Conservation (phyloP, 2,797 vertebrate genomes). For the Sebastes nivosus region DNA sequence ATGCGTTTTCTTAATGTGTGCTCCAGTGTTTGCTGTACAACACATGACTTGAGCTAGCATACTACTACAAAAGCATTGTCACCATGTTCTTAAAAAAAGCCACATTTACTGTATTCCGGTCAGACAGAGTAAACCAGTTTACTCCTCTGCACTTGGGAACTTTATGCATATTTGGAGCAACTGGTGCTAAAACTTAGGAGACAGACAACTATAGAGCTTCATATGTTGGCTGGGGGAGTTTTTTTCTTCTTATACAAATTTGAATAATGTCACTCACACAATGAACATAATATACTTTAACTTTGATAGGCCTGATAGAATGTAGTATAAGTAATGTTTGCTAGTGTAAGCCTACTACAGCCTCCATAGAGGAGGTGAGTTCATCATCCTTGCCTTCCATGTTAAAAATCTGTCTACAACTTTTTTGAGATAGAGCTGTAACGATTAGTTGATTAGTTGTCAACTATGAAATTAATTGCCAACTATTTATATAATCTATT, state of each 20-base stretch:
- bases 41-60: not conserved
- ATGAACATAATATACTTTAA: not conserved
- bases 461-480: too few relatives aligned
- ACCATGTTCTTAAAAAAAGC: not conserved
- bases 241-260: not conserved
- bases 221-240: not conserved
- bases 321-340: not conserved
- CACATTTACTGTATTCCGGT: not conserved
- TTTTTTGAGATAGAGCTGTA: not conserved
- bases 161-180: not conserved
- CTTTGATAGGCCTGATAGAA: not conserved
- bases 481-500: too few relatives aligned
- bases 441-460: too few relatives aligned
- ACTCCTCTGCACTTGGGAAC: not conserved
- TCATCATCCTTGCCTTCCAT: too few relatives aligned
- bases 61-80: not conserved
- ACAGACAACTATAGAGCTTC: not conserved
- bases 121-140: not conserved
- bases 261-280: not conserved
- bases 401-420: too few relatives aligned
- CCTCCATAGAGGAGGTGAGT: not conserved
- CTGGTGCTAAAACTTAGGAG: not conserved
- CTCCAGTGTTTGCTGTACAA: not conserved
- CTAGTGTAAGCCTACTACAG: not conserved
- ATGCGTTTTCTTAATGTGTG: not conserved